A percentile compares a stretch with the other conserved stretches of the same genome.
phyloP scores from a whole-genome alignment of 2,888 invertebrate species.

The Drosophila gaucha region DNA sequence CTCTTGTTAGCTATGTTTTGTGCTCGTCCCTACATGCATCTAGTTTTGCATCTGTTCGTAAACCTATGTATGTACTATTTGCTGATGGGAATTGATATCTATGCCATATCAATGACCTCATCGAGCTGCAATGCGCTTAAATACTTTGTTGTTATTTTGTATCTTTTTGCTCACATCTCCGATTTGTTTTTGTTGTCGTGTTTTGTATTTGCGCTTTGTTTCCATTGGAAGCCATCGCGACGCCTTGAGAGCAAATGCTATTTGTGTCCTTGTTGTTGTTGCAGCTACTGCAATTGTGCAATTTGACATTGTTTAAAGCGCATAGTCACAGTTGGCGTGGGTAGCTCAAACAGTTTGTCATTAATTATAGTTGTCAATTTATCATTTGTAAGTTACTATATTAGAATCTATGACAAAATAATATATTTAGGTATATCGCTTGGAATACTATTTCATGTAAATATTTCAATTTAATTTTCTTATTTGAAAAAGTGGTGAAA shows the following conservation, averaged over 20 bases:
- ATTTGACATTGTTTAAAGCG: slow-evolving; percentile 61
- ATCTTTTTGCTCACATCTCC: slow-evolving; percentile 24
- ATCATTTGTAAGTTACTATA: no score
- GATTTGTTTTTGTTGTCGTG: no score
- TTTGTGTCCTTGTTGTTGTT: slow-evolving; percentile 38
- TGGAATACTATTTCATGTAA: no score
- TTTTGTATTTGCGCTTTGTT: slow-evolving; percentile 22
- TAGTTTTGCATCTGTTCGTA: not conserved
- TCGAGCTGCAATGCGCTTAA: slow-evolving; percentile 19
- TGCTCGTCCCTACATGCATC: not conserved
- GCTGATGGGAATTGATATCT: slow-evolving; percentile 23
- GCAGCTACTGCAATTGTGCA: slow-evolving; percentile 51
- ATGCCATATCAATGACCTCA: slow-evolving; percentile 26
- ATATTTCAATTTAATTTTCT: no score
- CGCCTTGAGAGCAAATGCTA: slow-evolving; percentile 48
- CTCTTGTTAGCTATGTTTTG: not conserved
- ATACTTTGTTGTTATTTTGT: slow-evolving; percentile 11
- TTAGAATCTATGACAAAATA: no score
- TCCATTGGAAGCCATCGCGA: slow-evolving; percentile 33
- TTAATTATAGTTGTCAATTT: not conserved
- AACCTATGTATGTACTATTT: not conserved
- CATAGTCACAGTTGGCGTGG: slow-evolving; percentile 33
- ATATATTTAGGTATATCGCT: no score
- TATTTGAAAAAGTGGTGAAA: no score
- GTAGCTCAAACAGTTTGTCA: slow-evolving; percentile 8